These are phyloP conservation scores for Drosophila rellima DNA, from an alignment of 2,888 invertebrate genomes.

Conservation along the genomic window DNA sequence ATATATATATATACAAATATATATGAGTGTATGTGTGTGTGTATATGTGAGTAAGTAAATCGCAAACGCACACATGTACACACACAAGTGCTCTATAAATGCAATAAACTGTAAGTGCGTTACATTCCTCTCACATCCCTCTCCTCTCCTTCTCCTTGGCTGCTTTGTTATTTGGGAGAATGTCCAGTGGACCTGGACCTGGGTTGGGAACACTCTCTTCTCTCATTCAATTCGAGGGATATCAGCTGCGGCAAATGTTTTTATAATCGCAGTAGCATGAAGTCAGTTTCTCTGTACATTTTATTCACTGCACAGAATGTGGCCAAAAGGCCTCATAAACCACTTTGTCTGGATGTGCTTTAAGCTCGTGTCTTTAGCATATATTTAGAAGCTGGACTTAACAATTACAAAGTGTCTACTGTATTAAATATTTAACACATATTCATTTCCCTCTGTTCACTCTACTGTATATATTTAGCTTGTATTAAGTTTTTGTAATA, in stretches of 20 bases:
- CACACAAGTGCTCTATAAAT: constrained; percentile 59
- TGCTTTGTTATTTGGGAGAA: constrained; percentile 28
- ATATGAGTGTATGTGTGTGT: constrained; percentile 26
- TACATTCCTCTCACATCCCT: constrained; percentile 16
- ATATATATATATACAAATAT: not conserved
- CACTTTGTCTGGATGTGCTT: constrained; percentile 29
- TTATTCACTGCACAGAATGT: constrained; percentile 14
- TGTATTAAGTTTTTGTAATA: no score
- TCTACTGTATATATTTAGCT: no score
- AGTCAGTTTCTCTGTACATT: constrained; percentile 17
- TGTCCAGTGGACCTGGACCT: not conserved
- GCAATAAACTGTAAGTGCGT: constrained; percentile 80
- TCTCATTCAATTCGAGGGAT: constrained; percentile 63
- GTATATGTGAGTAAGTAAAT: constrained; percentile 37
- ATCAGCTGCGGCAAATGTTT: constrained; percentile 77
- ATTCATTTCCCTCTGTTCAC: no score
- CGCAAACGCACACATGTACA: constrained; percentile 34
- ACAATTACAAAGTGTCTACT: not conserved
- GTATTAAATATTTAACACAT: no score
- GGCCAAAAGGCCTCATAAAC: constrained; percentile 43
- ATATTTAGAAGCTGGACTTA: not conserved
- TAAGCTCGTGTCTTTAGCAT: constrained; percentile 1
- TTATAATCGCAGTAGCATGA: constrained; percentile 66
- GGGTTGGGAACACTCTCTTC: not conserved
- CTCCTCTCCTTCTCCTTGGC: not conserved